These are phyloP conservation scores for Petaurus breviceps DNA, from an alignment of 2,113 vertebrate genomes.

Conservation along the genomic window DNA sequence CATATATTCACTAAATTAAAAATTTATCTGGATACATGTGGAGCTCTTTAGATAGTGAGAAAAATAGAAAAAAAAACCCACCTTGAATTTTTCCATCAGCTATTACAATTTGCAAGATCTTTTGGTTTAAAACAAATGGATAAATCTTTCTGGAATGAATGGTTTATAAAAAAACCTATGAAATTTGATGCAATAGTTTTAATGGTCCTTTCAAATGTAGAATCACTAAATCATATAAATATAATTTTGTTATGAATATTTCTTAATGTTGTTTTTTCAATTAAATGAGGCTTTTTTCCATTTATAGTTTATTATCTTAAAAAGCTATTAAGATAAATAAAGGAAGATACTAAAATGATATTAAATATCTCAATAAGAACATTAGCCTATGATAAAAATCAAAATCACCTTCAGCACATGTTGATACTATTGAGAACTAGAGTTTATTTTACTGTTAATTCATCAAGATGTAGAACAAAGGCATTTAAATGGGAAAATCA, in stretches of 20 bases:
- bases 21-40: constrained; percentile 51
- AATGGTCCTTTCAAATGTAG: neutral
- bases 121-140: constrained; percentile 35
- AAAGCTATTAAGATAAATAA: constrained; percentile 37
- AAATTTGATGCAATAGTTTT: neutral
- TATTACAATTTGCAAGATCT: constrained; percentile 43
- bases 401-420: neutral
- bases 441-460: neutral
- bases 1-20: constrained; percentile 39
- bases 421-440: neutral
- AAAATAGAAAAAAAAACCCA: constrained; percentile 13
- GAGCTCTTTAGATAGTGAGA: constrained; percentile 31
- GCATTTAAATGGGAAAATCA: neutral
- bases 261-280: constrained; percentile 7
- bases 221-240: neutral
- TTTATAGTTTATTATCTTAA: constrained; percentile 37
- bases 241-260: neutral
- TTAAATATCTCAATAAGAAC: neutral
- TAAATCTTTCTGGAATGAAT: constrained; percentile 43
- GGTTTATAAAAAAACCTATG: neutral
- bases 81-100: constrained; percentile 32
- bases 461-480: neutral
- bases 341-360: constrained; percentile 24
- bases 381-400: neutral
- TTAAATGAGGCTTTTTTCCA: constrained; percentile 27